These are phyloP conservation scores for Ia io DNA, from an alignment of 2,113 vertebrate species.

Conservation along the genomic window DNA sequence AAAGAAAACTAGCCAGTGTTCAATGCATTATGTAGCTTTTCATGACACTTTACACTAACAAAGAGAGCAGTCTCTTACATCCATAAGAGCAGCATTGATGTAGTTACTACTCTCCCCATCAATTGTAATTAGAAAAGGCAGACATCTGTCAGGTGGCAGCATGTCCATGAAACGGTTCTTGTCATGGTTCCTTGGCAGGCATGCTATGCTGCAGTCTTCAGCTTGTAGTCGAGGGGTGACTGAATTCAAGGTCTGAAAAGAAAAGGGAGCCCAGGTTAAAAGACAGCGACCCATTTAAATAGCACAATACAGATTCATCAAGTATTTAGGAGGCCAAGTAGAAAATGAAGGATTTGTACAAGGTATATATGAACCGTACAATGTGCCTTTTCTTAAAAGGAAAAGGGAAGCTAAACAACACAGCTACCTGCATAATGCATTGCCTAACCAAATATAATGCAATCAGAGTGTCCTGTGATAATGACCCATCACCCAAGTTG, in stretches of 20 bases:
- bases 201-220: constrained; percentile 98
- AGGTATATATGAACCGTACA: not conserved
- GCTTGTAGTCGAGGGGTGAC: constrained; percentile 98
- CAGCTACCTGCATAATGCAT: not conserved
- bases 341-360: constrained; percentile 24
- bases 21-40: constrained; percentile 51
- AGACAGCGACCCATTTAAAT: constrained; percentile 21
- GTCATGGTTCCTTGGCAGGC: constrained; percentile 98
- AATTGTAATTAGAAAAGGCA: constrained; percentile 99
- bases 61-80: constrained; percentile 90
- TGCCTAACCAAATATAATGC: not conserved
- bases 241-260: constrained; percentile 94
- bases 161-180: constrained; percentile 99
- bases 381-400: not conserved
- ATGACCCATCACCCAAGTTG: not conserved
- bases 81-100: constrained; percentile 99
- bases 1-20: constrained; percentile 53
- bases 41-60: constrained; percentile 57
- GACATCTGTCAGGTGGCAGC: constrained; percentile 98
- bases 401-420: constrained; percentile 20
- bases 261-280: constrained; percentile 57
- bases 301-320: not conserved
- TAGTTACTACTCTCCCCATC: constrained; percentile 99
- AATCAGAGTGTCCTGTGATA: not conserved
- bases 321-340: not conserved